phyloP scores from a whole-genome alignment of 2,113 vertebrate species.

The Ginglymostoma cirratum region DNA sequence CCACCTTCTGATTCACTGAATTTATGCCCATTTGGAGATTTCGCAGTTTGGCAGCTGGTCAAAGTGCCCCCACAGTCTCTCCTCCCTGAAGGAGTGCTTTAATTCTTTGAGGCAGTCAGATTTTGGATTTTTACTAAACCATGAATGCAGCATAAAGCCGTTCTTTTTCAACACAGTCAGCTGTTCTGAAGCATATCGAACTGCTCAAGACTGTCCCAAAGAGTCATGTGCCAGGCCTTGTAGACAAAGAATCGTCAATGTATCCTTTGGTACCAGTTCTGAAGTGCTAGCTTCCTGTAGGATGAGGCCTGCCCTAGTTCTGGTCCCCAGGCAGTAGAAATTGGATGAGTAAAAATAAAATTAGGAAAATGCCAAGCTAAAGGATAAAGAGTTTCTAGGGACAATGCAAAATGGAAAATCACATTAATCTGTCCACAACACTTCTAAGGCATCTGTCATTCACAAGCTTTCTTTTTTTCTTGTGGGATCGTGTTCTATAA shows the following conservation, averaged over 20 bases:
- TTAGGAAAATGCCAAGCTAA: background rate
- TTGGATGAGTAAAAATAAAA: background rate
- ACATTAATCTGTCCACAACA: background rate
- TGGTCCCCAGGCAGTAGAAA: background rate
- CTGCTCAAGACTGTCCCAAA: background rate
- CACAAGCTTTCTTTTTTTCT: background rate
- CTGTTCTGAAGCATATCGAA: constrained; percentile 34
- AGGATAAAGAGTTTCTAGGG: background rate
- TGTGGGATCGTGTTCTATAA: too few relatives aligned
- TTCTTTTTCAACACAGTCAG: constrained; percentile 30
- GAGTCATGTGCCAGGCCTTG: constrained; percentile 30
- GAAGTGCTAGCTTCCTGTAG: constrained; percentile 16
- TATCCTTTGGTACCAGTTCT: background rate
- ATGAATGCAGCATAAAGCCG: constrained; percentile 24
- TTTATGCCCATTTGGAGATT: background rate
- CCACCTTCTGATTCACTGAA: too few relatives aligned
- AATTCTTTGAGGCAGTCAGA: constrained; percentile 25
- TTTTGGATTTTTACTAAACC: constrained; percentile 34
- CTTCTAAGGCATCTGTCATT: background rate
- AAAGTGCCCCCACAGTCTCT: constrained; percentile 31
- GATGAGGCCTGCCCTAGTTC: background rate
- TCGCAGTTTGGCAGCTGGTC: constrained; percentile 2
- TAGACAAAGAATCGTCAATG: constrained; percentile 37
- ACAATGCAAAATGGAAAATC: background rate
- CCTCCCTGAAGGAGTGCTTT: constrained; percentile 16